Conservation (phyloP, 2,888 invertebrate species). For the Drosophila mayaguana region DNA sequence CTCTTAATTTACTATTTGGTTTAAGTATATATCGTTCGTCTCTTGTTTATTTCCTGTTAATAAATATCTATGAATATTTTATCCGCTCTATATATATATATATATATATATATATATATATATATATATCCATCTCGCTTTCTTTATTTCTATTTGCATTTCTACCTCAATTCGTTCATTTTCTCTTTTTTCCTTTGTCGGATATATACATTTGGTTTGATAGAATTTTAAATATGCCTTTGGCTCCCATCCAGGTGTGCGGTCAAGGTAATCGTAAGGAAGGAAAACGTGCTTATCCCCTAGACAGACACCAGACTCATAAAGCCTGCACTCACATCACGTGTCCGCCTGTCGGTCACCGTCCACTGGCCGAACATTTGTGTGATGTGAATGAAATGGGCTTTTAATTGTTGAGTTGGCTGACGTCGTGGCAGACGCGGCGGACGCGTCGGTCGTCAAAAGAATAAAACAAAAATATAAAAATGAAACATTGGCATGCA, state of each 20-base stretch:
- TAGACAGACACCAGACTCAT: constrained; percentile 3
- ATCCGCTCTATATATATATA: not conserved
- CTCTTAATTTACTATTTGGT: not conserved
- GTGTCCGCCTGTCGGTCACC: constrained; percentile 33
- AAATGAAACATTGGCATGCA: constrained; percentile 55
- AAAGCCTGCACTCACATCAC: constrained; percentile 28
- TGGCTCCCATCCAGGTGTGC: constrained; percentile 43
- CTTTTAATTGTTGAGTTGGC: constrained; percentile 69
- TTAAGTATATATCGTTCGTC: not conserved
- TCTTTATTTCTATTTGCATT: not conserved
- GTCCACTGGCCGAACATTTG: constrained; percentile 31
- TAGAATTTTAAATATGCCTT: constrained; percentile 7
- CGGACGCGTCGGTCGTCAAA: constrained; percentile 38
- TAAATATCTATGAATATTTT: too few relatives aligned
- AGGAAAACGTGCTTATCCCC: constrained; percentile 13
- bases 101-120: too few relatives aligned
- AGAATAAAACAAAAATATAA: constrained; percentile 17
- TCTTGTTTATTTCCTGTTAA: too few relatives aligned
- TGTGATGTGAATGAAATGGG: constrained; percentile 73
- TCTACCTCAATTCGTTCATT: too few relatives aligned
- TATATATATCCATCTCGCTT: too few relatives aligned
- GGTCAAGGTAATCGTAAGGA: constrained; percentile 42
- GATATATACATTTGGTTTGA: not conserved
- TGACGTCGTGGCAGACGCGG: constrained; percentile 25
- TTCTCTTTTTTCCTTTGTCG: too few relatives aligned